Evolutionary conservation across 1,140 invertebrate species (phyloP), one percentile per base, ranked within the genome.

Genomic region (Apis cerana): DNA sequence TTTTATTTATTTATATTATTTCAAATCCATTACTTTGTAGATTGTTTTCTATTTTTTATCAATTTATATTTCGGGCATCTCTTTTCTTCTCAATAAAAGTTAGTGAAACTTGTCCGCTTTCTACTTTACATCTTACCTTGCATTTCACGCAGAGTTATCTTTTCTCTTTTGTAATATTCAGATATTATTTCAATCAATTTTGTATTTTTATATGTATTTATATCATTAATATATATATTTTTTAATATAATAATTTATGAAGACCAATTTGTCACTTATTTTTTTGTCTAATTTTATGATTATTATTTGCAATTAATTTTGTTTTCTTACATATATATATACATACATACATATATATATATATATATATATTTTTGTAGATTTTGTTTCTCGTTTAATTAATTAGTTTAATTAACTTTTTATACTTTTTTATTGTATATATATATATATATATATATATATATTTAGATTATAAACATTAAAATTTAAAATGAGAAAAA

Each of bases 271-370:
- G 17, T 1, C 15, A 70, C 9, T 48, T n/a, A 69, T 12, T 70
- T 70, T 70, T 70, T 15, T 52, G n/a, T n/a, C 27, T 56, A 71
- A 71, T 71, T 71, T 56, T 27, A 56, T 72, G 48, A 67, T 43
- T 19, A 65, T 27, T 27, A 11, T n/a, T 33, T n/a, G 0, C 5
- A 7, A 50, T 50, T 9, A 15, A 11, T 21, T 50, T 50, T 68
- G 11, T 48, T 48, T 15, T 11, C 9, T 54, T 23, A 33, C 10
- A 33, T 33, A 33, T 33, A 33, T 33, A 33, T 33, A 33, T 33
- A 33, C 3, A 33, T 33, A 33, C 33, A 33, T 2, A 33, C 33
- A 33, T 3, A 33, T 3, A 33, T 3, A 33, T 27, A 27, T 1
- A 33, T 33, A 33, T 33, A 33, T 33, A 33, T 33, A 33, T 17